Base-by-base conservation (phyloP, 1,140 invertebrate genomes). In the Harlomillsia oculata region DNA sequence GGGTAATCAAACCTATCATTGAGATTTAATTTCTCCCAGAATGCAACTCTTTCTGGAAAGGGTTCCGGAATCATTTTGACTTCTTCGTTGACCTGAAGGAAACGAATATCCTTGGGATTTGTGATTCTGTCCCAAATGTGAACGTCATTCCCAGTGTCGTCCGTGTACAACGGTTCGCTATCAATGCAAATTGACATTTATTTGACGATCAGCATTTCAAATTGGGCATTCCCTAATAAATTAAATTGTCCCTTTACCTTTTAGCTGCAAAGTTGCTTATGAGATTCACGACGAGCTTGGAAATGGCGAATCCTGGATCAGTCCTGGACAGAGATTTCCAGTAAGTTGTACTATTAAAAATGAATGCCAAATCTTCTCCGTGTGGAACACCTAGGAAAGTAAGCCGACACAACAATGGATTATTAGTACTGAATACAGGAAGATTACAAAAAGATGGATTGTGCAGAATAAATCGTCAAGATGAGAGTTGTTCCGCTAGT, bases 131-230 rank as follows among this genome's bases (percentile, higher is more conserved):
- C 32, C 62, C 62, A 64, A 13, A 64, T 49, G 11, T 55, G 14
- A 6, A 56, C n/a, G n/a, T 64, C 58, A 13, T 44, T 45, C 16
- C 62, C 62, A 21, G 45, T 25, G 3, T 60, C 58, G 11, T 37
- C 34, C 1, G 62, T 60, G 32, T 60, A 64, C 29, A 60, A 32
- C 11, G 62, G 62, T 13, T 26, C 26, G 6, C 57, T 63, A 34
- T 29, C 48, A 48, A 39, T 18, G 16, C 3, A n/a, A 14, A 32
- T 23, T 44, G 14, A 11, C 18, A 9, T 21, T 13, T 16, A 20
- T 16, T 39, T 39, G 5, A 13, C 6, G 25, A 41, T 41, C n/a
- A n/a, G n/a, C n/a, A 14, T 32, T 37, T 25, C 30, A 30, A 56
- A 51, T 21, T 29, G 14, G 11, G 9, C 11, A 50, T 41, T 8